Percentiles rank a stretch among this genome's conserved stretches.
Evolutionary conservation across 2,797 vertebrate species (phyloP).

Genomic region (Microchirus variegatus): DNA sequence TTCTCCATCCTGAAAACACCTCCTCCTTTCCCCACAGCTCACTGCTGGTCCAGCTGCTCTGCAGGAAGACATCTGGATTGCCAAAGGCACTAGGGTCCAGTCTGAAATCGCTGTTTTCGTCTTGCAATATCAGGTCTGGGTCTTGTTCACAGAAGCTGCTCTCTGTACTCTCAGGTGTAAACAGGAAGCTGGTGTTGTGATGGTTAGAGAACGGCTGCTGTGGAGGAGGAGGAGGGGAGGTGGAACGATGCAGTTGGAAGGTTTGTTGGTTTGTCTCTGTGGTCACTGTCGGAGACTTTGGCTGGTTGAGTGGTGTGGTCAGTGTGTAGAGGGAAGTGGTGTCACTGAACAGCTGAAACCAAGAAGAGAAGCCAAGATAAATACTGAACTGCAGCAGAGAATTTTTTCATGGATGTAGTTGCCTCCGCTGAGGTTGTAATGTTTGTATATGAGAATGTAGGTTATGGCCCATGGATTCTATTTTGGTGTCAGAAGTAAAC

Average conservation of each 20-base stretch:
- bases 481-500: too few relatives aligned
- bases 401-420: neutral
- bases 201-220: conserved; percentile 10
- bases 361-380: conserved; percentile 11
- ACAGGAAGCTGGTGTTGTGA: conserved; percentile 25
- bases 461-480: too few relatives aligned
- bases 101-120: conserved; percentile 19
- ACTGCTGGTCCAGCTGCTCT: conserved; percentile 25
- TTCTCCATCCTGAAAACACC: conserved; percentile 17
- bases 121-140: neutral
- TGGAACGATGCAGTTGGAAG: neutral
- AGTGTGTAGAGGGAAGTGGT: conserved; percentile 79
- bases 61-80: conserved; percentile 10
- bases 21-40: conserved; percentile 39
- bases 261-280: conserved; percentile 29
- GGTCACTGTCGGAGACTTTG: conserved; percentile 33
- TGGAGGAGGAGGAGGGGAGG: conserved; percentile 8
- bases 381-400: neutral
- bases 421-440: too few relatives aligned
- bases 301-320: conserved; percentile 45
- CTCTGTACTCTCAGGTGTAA: conserved; percentile 1
- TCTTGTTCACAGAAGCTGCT: conserved; percentile 14
- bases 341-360: conserved; percentile 87
- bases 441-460: too few relatives aligned
- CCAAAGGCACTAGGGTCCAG: conserved; percentile 32